Evolutionary conservation across 2,888 invertebrate species (phyloP), one percentile per base, ranked within the genome.

Genomic region (Pollenia griseotomentosa): DNA sequence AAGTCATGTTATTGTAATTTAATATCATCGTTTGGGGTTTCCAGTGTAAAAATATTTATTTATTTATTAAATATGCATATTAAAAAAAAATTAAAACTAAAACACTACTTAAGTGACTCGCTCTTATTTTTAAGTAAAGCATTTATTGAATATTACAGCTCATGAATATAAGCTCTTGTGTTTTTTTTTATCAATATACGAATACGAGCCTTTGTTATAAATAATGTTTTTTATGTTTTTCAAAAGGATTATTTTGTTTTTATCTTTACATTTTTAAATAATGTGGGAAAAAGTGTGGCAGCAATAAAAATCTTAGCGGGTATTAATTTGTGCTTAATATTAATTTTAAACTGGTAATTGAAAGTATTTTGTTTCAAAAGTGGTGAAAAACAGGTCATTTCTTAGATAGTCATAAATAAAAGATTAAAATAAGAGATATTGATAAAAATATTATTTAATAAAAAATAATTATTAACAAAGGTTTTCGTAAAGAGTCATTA

Each of bases 1-100:
- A 82, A 89, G 89, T 83, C 80, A 81, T 86, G 89, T 88, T 86
- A 83, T 88, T 89, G 89, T 86, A 87, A 89, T 86, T 88, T 81
- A 80, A 89, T 87, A 86, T 65, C 59, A 86, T 55, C 83, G 88
- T 86, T 88, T 88, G 89, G 88, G 88, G 88, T 89, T 88, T 82
- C 83, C 85, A 79, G 46, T 74, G 48, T 16, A 75, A 42, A 65
- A 73, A 71, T 63, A 71, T 53, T 59, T 80, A 53, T 55, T 59
- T 80, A 53, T 55, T 42, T 53, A 70, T 48, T 66, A 44, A 75
- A 63, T 23, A 23, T 75, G 57, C 71, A 68, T 61, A 68, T 63
- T 65, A 75, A 79, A 71, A 78, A 65, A 65, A 61, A 65, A 59
- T 42, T 53, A 48, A 70, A 71, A 81, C 16, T 59, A 81, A 66